A percentile compares a stretch with the other conserved stretches of the same genome.
These are phyloP conservation scores for Hyalella azteca DNA, from an alignment of 2,888 invertebrate species.

Conservation along the genomic window DNA sequence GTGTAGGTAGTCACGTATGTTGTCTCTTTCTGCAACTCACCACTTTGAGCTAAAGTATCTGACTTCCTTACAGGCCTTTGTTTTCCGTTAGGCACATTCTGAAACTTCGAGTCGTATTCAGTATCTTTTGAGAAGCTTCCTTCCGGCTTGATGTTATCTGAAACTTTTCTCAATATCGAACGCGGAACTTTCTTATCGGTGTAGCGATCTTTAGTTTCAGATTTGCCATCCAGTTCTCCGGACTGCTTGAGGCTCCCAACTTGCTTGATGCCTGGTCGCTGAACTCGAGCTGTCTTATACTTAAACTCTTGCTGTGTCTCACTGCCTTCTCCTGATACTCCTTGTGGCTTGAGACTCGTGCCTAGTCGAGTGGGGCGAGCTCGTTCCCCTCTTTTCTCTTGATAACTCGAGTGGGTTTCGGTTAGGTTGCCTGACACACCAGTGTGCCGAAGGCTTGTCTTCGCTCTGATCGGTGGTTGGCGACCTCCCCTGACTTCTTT, in stretches of 20 bases:
- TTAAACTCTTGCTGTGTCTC: background rate
- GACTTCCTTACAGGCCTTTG: background rate
- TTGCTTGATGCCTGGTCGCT: slow-evolving; percentile 1
- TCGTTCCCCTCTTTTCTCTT: background rate
- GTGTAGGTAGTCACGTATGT: slow-evolving; percentile 37
- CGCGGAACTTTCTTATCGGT: background rate
- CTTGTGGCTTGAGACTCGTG: slow-evolving; percentile 9
- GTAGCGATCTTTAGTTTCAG: slow-evolving; percentile 29
- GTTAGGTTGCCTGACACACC: slow-evolving; percentile 1
- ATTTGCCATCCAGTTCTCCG: background rate
- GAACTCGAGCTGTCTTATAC: background rate
- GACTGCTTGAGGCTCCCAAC: slow-evolving; percentile 16
- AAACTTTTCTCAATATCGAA: background rate
- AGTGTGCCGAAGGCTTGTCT: slow-evolving; percentile 20
- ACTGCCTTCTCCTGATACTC: background rate
- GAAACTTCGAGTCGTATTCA: slow-evolving; percentile 3
- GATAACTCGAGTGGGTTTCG: slow-evolving; percentile 25
- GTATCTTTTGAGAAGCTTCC: slow-evolving; percentile 28
- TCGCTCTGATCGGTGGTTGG: background rate
- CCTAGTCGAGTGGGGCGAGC: background rate
- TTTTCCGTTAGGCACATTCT: background rate
- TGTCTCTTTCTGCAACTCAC: slow-evolving; percentile 45
- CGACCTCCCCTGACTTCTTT: slow-evolving; percentile 36
- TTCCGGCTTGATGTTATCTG: slow-evolving; percentile 31
- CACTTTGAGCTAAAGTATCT: slow-evolving; percentile 47